Evolutionary conservation across 2,888 invertebrate genomes (phyloP), one percentile per base, ranked within the genome.

Genomic region (Zele albiditarsus): DNA sequence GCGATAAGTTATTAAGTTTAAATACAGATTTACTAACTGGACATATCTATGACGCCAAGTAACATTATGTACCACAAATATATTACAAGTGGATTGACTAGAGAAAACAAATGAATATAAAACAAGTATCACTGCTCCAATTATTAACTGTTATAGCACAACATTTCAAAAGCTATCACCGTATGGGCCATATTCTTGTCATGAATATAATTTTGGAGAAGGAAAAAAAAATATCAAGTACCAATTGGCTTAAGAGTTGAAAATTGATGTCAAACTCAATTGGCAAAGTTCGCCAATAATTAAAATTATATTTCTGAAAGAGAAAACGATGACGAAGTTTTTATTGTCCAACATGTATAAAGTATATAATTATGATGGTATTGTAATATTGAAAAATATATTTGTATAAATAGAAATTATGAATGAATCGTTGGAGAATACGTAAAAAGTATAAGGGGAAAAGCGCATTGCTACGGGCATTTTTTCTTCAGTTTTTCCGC

Each of bases 1-100:
- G 82, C 78, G 76, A 80, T 80, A 83, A 80, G 81, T 77, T 79
- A 81, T 81, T 82, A 81, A 80, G 79, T 82, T 83, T 80, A 78
- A 84, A 80, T 77, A 79, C 80, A 82, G 78, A 73, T 83, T 82
- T 81, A 85, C 83, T 81, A 82, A 86, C 81, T 80, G 85, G 83
- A 87, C 87, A 86, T 87, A 86, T 86, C 86, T 84, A 83, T 84
- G 85, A 84, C 83, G 84, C 80, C 82, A 83, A 82, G 83, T 84
- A 84, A 82, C 84, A 81, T 82, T 81, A 82, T 80, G 42, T 78
- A 77, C 65, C 57, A 76, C 42, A 65, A 57, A 53, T 46, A 65
- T 66, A 46, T 12, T 42, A 46, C 57, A 58, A 74, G 38, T 65
- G 27, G 58, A 82, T 81, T 79, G 79, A 80, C 76, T 77, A 77